phyloP scores from a whole-genome alignment of 2,113 vertebrate species.

The Xiphophorus hellerii region DNA sequence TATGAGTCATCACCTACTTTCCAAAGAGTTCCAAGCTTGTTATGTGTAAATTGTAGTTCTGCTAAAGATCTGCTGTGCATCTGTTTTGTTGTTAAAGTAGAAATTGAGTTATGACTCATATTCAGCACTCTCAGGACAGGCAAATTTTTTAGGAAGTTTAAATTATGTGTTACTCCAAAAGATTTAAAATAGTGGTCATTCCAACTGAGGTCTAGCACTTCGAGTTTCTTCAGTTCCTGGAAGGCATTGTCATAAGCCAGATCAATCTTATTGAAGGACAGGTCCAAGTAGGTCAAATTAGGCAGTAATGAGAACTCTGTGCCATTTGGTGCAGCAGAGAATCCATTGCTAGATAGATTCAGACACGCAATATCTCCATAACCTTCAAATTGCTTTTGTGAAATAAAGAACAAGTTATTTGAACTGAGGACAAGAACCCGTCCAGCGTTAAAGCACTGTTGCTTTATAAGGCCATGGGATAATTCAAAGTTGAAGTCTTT shows the following conservation, averaged over 20 bases:
- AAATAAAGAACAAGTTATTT: conserved; percentile 85
- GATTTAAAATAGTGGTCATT: conserved; percentile 84
- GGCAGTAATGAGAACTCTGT: conserved; percentile 73
- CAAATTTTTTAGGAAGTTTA: conserved; percentile 79
- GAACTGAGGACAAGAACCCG: conserved; percentile 80
- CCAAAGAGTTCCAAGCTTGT: conserved; percentile 80
- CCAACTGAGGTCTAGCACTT: conserved; percentile 81
- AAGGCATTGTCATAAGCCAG: conserved; percentile 74
- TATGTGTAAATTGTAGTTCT: conserved; percentile 79
- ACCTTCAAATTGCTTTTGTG: conserved; percentile 72
- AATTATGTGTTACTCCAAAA: conserved; percentile 76
- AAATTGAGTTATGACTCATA: conserved; percentile 78
- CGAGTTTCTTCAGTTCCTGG: conserved; percentile 64
- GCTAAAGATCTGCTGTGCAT: conserved; percentile 76
- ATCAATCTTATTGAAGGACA: conserved; percentile 76
- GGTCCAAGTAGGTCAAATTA: conserved; percentile 79
- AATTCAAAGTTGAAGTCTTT: conserved; percentile 27
- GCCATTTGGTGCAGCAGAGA: conserved; percentile 71
- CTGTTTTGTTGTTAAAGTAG: conserved; percentile 77
- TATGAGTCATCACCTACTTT: conserved; percentile 66
- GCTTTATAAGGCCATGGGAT: conserved; percentile 53
- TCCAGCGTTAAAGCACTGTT: conserved; percentile 76
- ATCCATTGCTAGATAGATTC: conserved; percentile 84
- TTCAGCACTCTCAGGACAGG: conserved; percentile 75
- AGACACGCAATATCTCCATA: conserved; percentile 80